Base-by-base conservation (phyloP, 2,113 vertebrate species). In the Mystacornis crossleyi region DNA sequence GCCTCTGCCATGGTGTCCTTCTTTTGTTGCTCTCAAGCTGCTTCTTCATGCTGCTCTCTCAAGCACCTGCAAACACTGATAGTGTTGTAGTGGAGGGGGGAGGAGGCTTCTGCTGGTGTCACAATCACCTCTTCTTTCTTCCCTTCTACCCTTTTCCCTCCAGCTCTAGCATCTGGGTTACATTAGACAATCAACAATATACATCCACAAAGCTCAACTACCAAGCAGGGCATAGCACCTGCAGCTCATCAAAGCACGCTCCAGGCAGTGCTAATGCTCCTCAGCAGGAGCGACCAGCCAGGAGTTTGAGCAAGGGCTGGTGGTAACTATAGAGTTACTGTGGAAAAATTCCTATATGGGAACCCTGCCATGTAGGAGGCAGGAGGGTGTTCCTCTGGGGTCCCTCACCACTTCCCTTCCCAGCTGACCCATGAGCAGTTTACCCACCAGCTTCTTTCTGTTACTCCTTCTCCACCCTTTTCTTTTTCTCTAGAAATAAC, bases 221-320 rank as follows among this genome's bases (percentile, higher is more conserved):
- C 26, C 31, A 72, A 69, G 36, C 36, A 67, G 15, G 2, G 0
- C 33, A 33, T 7, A 65, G 17, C 36, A 72, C 31, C 36, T 48
- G 36, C 21, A 4, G 4, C 47, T 86, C 69, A 48, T 18, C 77
- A 61, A 33, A 77, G 24, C 8, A 10, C 3, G 1, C 9, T 69
- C 54, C 62, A 86, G 42, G 14, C 54, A 43, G 25, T 1, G 1
- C 23, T 81, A 67, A n/a, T 0, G 0, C 8, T 74, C 45, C 38
- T 60, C 40, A 69, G 34, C 2, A 10, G 58, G 20, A 86, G 42
- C 0, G 0, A 80, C 26, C 33, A 80, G 25, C 0, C 3, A 26
- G 6, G 31, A 64, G 43, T 34, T 60, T 60, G 40, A 72, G 71
- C 26, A 93, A 75, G 20, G 28, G 5, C 31, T 61, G 14, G 8